Base-by-base conservation (phyloP, 2,888 invertebrate species). In the Apamea crenata region DNA sequence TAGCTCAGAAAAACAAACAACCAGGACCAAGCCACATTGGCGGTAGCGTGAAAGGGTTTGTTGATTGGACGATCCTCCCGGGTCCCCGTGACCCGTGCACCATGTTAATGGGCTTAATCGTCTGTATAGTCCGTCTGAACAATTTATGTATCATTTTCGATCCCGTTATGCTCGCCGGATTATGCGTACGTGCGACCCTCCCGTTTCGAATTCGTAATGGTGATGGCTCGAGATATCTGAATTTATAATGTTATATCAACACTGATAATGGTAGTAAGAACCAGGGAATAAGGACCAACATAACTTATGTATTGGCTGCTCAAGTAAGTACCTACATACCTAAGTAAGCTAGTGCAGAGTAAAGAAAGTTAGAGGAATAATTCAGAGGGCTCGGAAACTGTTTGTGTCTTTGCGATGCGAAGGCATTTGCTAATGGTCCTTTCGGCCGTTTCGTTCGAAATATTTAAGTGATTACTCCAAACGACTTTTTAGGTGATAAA, bases 141-240 rank as follows among this genome's bases (percentile, higher is more conserved):
- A 95, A 96, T 96, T 97, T 97, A 97, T 96, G 97, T 96, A 96
- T 96, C 96, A 96, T 97, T 96, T 96, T 96, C 96, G 96, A 96
- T 97, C 96, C 96, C 94, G 95, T 96, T 96, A 96, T 95, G 95
- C 95, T 93, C 92, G 93, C 91, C 81, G 96, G 96, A 96, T 96
- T 96, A 96, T 94, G 92, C 92, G 93, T 91, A 90, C 91, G 91
- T 91, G 91, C 92, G 91, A 92, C 94, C 95, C 93, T 92, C 91
- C 88, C 92, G 91, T 91, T 92, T 87, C 89, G 90, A 92, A 93
- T 92, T 91, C 90, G 91, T 93, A 93, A 95, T 94, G 94, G 92
- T 93, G 94, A 94, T 95, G 93, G 92, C 86, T 85, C 84, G 90
- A 93, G 93, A 95, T 95, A 95, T 94, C 93, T 93, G 93, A 95